phyloP scores from a whole-genome alignment of 2,888 invertebrate species.

The Drosophila basisetae region DNA sequence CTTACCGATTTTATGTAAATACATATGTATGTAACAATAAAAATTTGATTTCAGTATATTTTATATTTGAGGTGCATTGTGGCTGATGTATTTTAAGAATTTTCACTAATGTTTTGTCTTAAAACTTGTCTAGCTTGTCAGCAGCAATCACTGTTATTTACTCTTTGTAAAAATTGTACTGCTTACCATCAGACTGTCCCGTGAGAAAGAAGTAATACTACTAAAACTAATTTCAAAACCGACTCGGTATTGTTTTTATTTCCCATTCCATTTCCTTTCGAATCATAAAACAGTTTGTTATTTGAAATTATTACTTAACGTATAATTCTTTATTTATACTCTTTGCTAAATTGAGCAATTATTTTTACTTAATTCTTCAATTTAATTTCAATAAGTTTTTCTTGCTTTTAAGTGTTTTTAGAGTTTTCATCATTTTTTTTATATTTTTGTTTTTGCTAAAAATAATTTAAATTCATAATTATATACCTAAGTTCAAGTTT shows the following conservation, averaged over 20 bases:
- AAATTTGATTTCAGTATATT: neutral
- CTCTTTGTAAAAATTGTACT: neutral
- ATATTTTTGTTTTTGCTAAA: constrained; percentile 73
- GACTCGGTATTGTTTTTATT: neutral
- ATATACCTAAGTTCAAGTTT: constrained; percentile 78
- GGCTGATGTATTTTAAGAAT: neutral
- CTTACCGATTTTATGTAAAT: neutral
- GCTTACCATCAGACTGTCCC: neutral
- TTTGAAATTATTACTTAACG: constrained; percentile 84
- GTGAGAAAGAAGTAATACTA: neutral
- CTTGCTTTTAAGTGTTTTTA: constrained; percentile 67
- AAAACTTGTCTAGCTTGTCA: neutral
- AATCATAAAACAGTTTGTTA: constrained; percentile 13
- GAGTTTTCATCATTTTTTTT: constrained; percentile 50
- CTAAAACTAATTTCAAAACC: neutral
- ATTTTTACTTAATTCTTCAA: constrained; percentile 77
- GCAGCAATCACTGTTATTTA: neutral
- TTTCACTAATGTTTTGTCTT: neutral
- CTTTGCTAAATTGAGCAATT: constrained; percentile 85
- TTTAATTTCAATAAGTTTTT: constrained; percentile 70
- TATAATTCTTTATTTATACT: constrained; percentile 84
- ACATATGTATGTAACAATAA: neutral
- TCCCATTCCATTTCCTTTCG: neutral
- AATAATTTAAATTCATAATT: constrained; percentile 81
- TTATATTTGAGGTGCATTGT: neutral